phyloP scores from a whole-genome alignment of 2,888 invertebrate genomes.

The Cataglyphis cursor region DNA sequence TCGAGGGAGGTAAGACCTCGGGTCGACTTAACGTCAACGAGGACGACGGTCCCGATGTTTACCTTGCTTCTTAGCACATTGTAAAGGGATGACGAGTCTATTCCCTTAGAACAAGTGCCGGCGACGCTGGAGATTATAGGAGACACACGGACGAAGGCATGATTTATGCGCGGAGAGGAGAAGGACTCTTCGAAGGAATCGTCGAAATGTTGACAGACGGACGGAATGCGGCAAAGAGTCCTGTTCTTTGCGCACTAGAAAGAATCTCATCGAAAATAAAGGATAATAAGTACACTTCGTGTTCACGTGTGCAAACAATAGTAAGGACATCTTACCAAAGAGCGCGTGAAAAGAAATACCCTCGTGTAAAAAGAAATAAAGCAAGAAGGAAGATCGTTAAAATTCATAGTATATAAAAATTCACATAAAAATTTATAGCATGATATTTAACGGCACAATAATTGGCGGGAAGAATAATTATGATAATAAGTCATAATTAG shows the following conservation, averaged over 20 bases:
- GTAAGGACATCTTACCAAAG: neutral
- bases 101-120: constrained; percentile 70
- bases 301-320: constrained; percentile 42
- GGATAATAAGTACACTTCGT: constrained; percentile 64
- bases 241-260: constrained; percentile 57
- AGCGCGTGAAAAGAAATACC: neutral
- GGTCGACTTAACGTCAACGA: constrained; percentile 62
- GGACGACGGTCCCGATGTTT: constrained; percentile 66
- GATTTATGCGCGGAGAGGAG: constrained; percentile 65
- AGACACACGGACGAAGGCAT: constrained; percentile 47
- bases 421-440: constrained; percentile 9
- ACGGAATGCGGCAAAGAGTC: constrained; percentile 59
- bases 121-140: constrained; percentile 43
- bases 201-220: constrained; percentile 71
- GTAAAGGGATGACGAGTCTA: constrained; percentile 77
- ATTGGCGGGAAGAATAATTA: constrained; percentile 31
- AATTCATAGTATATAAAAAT: neutral
- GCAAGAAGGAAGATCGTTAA: neutral
- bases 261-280: constrained; percentile 63
- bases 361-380: constrained; percentile 19
- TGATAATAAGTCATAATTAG: constrained; percentile 26
- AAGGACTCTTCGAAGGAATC: constrained; percentile 69
- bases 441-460: constrained; percentile 5
- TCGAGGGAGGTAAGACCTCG: constrained; percentile 51
- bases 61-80: constrained; percentile 74